These are phyloP conservation scores for Synergus gifuensis DNA, from an alignment of 2,888 invertebrate species.

Conservation along the genomic window DNA sequence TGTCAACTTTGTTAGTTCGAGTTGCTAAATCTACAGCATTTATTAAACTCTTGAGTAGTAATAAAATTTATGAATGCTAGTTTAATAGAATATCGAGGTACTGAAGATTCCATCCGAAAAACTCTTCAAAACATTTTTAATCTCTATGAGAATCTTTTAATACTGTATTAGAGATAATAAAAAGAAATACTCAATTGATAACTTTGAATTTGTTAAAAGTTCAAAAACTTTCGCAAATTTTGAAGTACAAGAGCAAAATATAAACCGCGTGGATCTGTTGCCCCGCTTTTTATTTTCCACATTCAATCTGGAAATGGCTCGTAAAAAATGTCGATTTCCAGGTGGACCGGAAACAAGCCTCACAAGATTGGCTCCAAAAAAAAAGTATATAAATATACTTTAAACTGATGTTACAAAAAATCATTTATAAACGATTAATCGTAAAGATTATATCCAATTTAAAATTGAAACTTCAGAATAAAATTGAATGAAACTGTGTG, in stretches of 20 bases:
- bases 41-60: neutral
- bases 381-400: neutral
- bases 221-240: too few species aligned
- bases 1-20: too few species aligned
- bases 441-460: neutral
- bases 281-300: conserved; percentile 43
- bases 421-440: too few species aligned
- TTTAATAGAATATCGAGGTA: neutral
- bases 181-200: too few species aligned
- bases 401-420: neutral
- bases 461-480: neutral
- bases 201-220: too few species aligned
- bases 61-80: neutral
- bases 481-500: neutral
- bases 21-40: too few species aligned
- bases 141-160: neutral
- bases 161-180: neutral
- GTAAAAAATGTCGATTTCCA: conserved; percentile 29
- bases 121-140: neutral
- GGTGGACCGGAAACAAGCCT: conserved; percentile 28
- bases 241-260: neutral
- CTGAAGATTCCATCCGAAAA: neutral
- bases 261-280: conserved; percentile 42
- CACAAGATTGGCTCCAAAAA: neutral
- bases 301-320: conserved; percentile 40